These are phyloP conservation scores for Urosaurus nigricauda DNA, from an alignment of 2,797 vertebrate genomes.

Conservation along the genomic window DNA sequence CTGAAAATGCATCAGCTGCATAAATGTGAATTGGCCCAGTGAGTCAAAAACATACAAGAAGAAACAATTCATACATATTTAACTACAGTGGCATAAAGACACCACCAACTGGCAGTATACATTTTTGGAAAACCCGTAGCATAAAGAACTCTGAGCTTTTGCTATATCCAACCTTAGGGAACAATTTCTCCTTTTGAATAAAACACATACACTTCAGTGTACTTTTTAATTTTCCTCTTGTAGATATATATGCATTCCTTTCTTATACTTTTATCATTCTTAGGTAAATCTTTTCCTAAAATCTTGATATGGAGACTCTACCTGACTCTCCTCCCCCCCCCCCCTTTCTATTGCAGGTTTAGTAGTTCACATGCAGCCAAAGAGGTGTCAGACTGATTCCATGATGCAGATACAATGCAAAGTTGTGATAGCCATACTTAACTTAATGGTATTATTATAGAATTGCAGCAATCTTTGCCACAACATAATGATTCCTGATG, in stretches of 20 bases:
- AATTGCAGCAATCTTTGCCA: not conserved
- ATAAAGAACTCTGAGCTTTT: not conserved
- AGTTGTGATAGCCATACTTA: too few relatives aligned
- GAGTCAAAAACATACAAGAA: not conserved
- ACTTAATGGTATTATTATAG: too few relatives aligned
- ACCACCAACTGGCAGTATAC: not conserved
- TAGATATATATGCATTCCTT: not conserved
- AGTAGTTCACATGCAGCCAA: not conserved
- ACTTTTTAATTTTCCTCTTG: not conserved
- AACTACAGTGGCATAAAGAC: accelerated
- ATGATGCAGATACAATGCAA: not conserved
- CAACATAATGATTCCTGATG: not conserved
- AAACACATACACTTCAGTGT: not conserved
- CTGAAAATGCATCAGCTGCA: not conserved
- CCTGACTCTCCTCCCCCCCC: not conserved
- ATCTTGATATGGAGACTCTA: not conserved
- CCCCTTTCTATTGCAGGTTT: not conserved
- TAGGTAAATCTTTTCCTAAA: not conserved
- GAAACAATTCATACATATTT: accelerated
- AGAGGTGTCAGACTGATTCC: not conserved
- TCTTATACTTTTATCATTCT: not conserved
- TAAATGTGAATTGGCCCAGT: not conserved
- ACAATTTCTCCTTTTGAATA: not conserved
- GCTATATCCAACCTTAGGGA: not conserved
- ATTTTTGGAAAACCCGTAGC: not conserved